Base-by-base conservation (phyloP, 2,797 vertebrate species). In the Enteromius trimaculatus region DNA sequence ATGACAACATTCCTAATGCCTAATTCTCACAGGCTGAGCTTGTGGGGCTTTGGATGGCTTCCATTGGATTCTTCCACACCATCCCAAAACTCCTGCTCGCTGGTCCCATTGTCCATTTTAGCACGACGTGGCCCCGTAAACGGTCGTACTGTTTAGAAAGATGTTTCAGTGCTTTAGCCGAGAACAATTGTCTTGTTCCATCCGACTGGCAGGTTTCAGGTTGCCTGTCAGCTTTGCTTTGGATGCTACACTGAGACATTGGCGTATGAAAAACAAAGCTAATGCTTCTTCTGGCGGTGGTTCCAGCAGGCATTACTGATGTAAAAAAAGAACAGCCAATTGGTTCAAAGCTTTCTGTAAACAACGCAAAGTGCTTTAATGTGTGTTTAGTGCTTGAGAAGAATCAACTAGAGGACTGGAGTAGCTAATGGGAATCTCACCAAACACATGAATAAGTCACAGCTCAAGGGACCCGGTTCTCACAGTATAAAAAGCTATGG, bases 181-280 rank as follows among this genome's bases (percentile, higher is more conserved):
- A 68, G 89, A 92, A 94, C 92, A 94, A 92, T 91, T 82, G 89
- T 62, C 85, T 90, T 84, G 71, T 86, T 88, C 84, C 82, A 81
- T 77, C 72, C 51, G 82, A 82, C 85, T 86, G 88, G 72, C 85
- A 75, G 84, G 66, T 92, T 92, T 88, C 90, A 90, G 89, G 89
- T 89, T 89, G 80, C 87, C 90, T 92, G 92, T 92, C 92, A 91
- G 86, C 74, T 74, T 74, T 75, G 89, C 91, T 94, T 92, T 92
- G 87, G 89, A 81, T 80, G 83, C 84, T 90, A 85, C 90, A 88
- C 80, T 71, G 89, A 93, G 91, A 93, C 84, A 89, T 89, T 89
- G 82, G 80, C 31, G 77, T 82, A 88, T 90, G 76, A 92, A 94
- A 88, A 91, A 90, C 91, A 89, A 91, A 85, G 87, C 88, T 90